Base-by-base conservation (phyloP, 30 jellyfish, hydroid and myxozoan genomes). In the Chironex yamaguchii region DNA sequence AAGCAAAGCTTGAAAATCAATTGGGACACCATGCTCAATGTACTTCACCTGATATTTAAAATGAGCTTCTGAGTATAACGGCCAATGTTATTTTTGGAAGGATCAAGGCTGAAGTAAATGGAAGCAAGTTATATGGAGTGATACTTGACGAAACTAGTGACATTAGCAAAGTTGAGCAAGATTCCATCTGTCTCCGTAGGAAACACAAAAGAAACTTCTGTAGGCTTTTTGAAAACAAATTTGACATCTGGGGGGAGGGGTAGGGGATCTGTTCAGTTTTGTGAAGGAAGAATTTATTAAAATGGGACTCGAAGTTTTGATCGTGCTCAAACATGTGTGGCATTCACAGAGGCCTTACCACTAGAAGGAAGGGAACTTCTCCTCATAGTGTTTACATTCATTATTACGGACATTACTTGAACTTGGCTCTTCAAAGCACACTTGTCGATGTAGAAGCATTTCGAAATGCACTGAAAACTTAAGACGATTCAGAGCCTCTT, bases 381-480 rank as follows among this genome's bases (percentile, higher is more conserved):
- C 85, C 89, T 2, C 81, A 52, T 77, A 54, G 79, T n/a, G 28
- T 73, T 22, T 73, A 36, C 87, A 73, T 73, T 73, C 87, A 73
- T 73, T 69, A 11, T 33, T 69, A 69, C 76, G 76, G 76, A 30
- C 76, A 29, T 69, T 53, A 75, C 29, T 51, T 73, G 81, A 73
- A 49, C 79, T 73, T 73, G 87, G 87, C 87, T 73, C 87, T 73
- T 51, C 77, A 73, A 73, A 73, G 87, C 33, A 73, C 87, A 73
- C 87, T 34, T 50, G n/a, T n/a, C 49, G 87, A 73, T 75, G 77
- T 77, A 52, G 89, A 52, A 25, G 66, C 89, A 58, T 81, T 52
- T 58, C 32, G 83, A 62, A 77, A 77, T 77, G 85, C 85, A n/a
- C n/a, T n/a, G n/a, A n/a, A n/a, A n/a, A 77, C 81, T 77, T 13